These are phyloP conservation scores for Aplysia californica DNA, from an alignment of 1,140 invertebrate species.

Conservation along the genomic window DNA sequence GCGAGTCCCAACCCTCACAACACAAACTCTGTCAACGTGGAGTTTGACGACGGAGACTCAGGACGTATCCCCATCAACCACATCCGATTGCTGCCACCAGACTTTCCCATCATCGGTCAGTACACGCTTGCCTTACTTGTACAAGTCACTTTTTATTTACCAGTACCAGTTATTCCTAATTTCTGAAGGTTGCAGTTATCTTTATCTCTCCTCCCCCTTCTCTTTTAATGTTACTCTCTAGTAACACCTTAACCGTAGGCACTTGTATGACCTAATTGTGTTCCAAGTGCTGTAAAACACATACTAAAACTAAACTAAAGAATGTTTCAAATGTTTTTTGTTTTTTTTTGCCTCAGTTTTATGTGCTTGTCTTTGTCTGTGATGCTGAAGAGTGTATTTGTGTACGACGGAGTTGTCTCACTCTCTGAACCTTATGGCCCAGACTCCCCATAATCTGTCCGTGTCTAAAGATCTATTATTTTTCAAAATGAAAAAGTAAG, in stretches of 20 bases:
- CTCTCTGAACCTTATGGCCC: too few relatives aligned
- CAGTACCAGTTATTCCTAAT: neutral
- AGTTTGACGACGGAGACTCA: conserved; percentile 96
- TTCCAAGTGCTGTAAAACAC: too few relatives aligned
- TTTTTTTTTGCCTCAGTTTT: neutral
- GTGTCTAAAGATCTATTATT: too few relatives aligned
- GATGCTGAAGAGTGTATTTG: too few relatives aligned
- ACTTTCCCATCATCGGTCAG: conserved; percentile 77
- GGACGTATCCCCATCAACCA: conserved; percentile 90
- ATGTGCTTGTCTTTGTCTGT: too few relatives aligned
- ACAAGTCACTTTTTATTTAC: neutral
- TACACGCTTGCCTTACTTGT: neutral
- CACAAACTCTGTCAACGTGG: conserved; percentile 80
- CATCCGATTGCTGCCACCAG: conserved; percentile 88
- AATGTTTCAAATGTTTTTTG: neutral
- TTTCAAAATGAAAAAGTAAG: too few relatives aligned
- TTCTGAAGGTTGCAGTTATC: neutral
- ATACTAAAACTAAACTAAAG: too few relatives aligned
- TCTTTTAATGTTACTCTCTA: too few relatives aligned
- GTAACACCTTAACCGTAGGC: too few relatives aligned
- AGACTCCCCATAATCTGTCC: too few relatives aligned
- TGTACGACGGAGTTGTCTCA: too few relatives aligned
- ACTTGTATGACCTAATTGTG: too few relatives aligned
- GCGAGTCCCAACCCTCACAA: conserved; percentile 54
- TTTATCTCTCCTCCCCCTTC: neutral